These are phyloP conservation scores for Melanophora roralis DNA, from an alignment of 2,888 invertebrate species.

Conservation along the genomic window DNA sequence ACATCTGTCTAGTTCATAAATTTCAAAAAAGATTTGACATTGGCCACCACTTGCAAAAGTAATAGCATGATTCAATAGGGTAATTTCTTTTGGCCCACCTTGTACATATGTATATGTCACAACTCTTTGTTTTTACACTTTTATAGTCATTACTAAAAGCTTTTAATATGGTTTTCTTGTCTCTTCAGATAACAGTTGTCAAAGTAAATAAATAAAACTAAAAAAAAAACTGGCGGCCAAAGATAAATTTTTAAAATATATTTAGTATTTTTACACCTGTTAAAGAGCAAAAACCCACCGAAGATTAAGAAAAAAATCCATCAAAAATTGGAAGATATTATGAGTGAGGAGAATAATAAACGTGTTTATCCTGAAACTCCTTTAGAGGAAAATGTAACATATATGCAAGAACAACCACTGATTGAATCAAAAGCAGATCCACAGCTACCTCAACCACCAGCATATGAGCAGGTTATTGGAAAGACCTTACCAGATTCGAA, in stretches of 20 bases:
- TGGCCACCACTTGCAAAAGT: no score
- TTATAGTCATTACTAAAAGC: constrained; percentile 37
- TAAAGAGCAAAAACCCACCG: neutral
- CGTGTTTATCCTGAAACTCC: constrained; percentile 64
- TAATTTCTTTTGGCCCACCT: no score
- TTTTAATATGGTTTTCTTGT: constrained; percentile 45
- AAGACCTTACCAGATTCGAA: constrained; percentile 54
- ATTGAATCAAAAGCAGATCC: constrained; percentile 37
- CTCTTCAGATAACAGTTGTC: constrained; percentile 42
- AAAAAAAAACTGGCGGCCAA: neutral
- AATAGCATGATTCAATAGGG: no score
- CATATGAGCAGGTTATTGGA: constrained; percentile 69
- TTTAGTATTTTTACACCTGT: constrained; percentile 39
- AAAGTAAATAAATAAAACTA: neutral
- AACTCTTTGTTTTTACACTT: constrained; percentile 3
- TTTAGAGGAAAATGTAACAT: constrained; percentile 63
- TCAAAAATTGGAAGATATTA: neutral
- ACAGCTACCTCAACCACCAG: constrained; percentile 62
- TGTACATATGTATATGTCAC: no score
- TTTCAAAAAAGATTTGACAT: no score
- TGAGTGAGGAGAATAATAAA: constrained; percentile 60
- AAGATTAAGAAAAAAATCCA: neutral
- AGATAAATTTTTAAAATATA: constrained; percentile 16
- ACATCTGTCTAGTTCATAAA: no score
- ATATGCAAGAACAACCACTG: constrained; percentile 64